Percentiles rank a stretch among this genome's conserved stretches.
Evolutionary conservation across 2,888 invertebrate species (phyloP).

Genomic region (Cerastis rubricosa): DNA sequence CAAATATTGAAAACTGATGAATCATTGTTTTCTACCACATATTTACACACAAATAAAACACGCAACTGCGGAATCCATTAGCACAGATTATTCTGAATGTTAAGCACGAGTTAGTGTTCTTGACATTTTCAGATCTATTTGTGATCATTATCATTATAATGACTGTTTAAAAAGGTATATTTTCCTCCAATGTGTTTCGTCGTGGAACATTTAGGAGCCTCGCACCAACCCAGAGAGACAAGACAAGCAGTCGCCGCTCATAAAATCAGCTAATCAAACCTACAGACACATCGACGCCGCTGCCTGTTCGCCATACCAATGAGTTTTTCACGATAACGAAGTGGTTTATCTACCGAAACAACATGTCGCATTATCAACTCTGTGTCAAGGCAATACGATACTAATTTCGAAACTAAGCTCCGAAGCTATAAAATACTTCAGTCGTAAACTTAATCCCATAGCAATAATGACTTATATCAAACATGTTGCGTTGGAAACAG

Average conservation of each 20-base stretch:
- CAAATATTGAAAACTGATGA: conserved; percentile 20
- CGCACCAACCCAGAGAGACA: conserved; percentile 47
- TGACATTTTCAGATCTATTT: conserved; percentile 53
- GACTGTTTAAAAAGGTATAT: conserved; percentile 23
- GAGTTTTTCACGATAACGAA: conserved; percentile 69
- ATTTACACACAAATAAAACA: conserved; percentile 33
- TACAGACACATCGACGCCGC: conserved; percentile 89
- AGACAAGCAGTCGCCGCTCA: conserved; percentile 83
- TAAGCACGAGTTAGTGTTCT: conserved; percentile 33
- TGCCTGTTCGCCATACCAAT: conserved; percentile 85
- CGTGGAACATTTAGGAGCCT: conserved; percentile 52
- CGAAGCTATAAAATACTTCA: conserved; percentile 79
- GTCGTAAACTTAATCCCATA: conserved; percentile 72
- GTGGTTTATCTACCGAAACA: conserved; percentile 69
- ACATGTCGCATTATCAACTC: conserved; percentile 62
- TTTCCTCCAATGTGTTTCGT: conserved; percentile 45
- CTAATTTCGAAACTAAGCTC: conserved; percentile 57
- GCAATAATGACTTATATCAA: conserved; percentile 75
- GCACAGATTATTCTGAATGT: conserved; percentile 27
- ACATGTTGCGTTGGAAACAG: conserved; percentile 57
- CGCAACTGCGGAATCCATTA: conserved; percentile 43
- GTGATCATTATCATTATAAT: conserved; percentile 37
- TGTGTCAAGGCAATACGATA: conserved; percentile 65
- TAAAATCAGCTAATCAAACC: conserved; percentile 87
- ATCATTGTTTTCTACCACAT: conserved; percentile 42